A percentile compares a stretch with the other conserved stretches of the same genome.
Conservation (phyloP, 1,140 invertebrate genomes). For the Cydia fagiglandana region DNA sequence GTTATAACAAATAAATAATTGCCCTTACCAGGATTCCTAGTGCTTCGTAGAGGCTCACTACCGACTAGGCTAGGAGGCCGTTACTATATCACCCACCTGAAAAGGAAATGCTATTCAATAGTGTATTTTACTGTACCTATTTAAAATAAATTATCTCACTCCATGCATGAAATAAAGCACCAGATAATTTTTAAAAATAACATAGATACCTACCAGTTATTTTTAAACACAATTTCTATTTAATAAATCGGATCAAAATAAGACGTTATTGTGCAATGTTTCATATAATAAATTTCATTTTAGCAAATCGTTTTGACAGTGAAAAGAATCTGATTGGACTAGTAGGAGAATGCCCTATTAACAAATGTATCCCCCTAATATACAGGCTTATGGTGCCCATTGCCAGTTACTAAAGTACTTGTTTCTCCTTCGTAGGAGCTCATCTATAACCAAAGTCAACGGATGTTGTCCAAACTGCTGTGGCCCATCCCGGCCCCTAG, state of each 20-base stretch:
- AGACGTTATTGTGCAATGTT: too few species aligned
- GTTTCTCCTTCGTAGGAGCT: slow-evolving; percentile 78
- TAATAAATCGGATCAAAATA: too few species aligned
- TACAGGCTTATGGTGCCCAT: slow-evolving; percentile 54
- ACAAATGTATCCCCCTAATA: slow-evolving; percentile 10
- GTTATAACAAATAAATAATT: not conserved
- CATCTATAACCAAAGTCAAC: slow-evolving; percentile 79
- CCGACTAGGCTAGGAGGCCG: not conserved
- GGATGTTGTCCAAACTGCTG: slow-evolving; percentile 78
- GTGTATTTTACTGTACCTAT: too few species aligned
- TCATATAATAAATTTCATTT: too few species aligned
- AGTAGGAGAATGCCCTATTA: too few species aligned
- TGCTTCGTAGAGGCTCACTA: not conserved
- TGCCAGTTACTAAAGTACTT: slow-evolving; percentile 70
- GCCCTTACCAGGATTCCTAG: not conserved
- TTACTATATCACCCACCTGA: slow-evolving; percentile 7
- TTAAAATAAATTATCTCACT: too few species aligned
- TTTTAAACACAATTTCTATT: too few species aligned
- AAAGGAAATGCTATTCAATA: slow-evolving; percentile 28
- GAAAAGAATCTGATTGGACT: too few species aligned
- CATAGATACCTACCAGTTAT: too few species aligned
- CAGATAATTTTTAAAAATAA: too few species aligned
- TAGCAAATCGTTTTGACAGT: too few species aligned
- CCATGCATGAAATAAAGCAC: too few species aligned
- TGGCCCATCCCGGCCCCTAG: slow-evolving; percentile 76